A percentile compares a stretch with the other conserved stretches of the same genome.
Conservation (phyloP, 2,113 vertebrate genomes). For the Bubo scandiacus region DNA sequence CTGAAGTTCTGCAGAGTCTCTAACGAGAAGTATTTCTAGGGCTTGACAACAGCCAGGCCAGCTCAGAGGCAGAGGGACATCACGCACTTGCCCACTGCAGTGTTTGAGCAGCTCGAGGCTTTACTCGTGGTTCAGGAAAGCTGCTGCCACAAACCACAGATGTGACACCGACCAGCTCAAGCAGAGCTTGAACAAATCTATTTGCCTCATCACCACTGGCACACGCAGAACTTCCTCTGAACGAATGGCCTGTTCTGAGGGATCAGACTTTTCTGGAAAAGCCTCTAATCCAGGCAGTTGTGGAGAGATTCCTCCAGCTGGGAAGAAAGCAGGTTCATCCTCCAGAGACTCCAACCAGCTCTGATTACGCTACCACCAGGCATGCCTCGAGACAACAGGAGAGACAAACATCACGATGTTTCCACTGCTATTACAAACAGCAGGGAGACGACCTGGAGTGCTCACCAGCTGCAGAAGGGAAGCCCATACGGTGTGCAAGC, state of each 20-base stretch:
- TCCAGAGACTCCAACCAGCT: neutral
- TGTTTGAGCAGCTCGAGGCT: neutral
- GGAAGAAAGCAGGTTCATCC: constrained; percentile 8
- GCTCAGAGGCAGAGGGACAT: neutral
- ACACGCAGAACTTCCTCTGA: neutral
- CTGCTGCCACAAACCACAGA: neutral
- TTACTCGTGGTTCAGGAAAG: neutral
- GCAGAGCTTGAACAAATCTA: neutral
- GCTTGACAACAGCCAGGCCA: neutral
- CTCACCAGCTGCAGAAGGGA: neutral
- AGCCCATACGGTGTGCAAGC: rapidly evolving
- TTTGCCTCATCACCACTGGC: neutral
- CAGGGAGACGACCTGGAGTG: neutral
- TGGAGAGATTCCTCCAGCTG: neutral
- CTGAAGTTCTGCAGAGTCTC: neutral
- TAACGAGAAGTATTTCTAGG: neutral
- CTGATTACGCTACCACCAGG: neutral
- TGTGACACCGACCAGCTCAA: neutral
- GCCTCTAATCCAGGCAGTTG: neutral
- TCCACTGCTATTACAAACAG: neutral
- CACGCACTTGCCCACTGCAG: neutral
- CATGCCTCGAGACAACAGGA: neutral
- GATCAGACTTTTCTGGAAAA: constrained; percentile 12
- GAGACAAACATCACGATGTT: neutral
- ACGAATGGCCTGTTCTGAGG: neutral